Evolutionary conservation across 2,797 vertebrate genomes (phyloP).

Genomic region (Brotula barbata): DNA sequence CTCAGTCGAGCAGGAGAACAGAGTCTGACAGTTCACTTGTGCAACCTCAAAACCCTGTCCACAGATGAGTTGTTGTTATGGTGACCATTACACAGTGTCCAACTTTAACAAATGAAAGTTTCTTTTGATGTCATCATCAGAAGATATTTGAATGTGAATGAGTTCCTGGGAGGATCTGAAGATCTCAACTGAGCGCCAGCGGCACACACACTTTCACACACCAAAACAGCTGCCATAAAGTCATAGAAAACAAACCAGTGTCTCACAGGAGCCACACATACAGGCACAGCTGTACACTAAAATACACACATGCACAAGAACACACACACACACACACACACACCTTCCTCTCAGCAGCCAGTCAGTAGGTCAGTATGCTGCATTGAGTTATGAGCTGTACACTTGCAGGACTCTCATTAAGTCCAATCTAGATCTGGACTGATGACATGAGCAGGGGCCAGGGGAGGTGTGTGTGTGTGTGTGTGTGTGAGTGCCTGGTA

Average conservation of each 20-base stretch:
- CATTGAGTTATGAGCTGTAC: slow-evolving; percentile 48
- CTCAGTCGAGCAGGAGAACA: no score
- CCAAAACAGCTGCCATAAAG: no score
- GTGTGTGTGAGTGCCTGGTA: slow-evolving; percentile 4
- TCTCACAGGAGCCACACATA: not conserved
- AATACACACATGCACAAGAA: slow-evolving; percentile 4
- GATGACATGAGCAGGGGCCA: slow-evolving; percentile 45
- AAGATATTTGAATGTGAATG: slow-evolving; percentile 23
- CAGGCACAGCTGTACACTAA: slow-evolving; percentile 1
- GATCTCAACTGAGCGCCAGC: not conserved
- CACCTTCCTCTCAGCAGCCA: slow-evolving; percentile 25
- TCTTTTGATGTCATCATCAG: not conserved
- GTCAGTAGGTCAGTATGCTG: slow-evolving; percentile 57
- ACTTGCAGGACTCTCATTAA: slow-evolving; percentile 52
- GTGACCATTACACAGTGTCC: no score
- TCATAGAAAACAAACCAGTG: no score
- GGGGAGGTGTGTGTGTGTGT: slow-evolving; percentile 5
- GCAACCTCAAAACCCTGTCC: no score
- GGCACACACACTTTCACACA: slow-evolving; percentile 7
- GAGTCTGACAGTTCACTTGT: no score
- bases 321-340: slow-evolving; percentile 17
- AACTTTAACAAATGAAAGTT: not conserved
- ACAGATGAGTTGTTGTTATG: no score
- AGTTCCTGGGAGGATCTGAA: slow-evolving; percentile 13
- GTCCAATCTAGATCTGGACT: slow-evolving; percentile 56